phyloP scores from a whole-genome alignment of 2,888 invertebrate genomes.

The Aspidiotus rigidus region DNA sequence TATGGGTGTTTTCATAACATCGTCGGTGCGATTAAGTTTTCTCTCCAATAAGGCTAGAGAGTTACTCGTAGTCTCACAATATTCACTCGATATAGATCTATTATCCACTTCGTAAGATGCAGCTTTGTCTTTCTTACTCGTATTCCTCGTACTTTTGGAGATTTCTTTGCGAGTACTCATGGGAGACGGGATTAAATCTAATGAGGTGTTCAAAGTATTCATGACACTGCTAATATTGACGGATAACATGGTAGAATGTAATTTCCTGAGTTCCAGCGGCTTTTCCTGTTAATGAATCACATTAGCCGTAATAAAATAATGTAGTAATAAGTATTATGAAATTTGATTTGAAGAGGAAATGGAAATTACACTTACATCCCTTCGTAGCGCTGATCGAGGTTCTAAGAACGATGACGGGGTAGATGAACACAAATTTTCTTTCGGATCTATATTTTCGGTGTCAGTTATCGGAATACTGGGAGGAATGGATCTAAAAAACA shows the following conservation, averaged over 20 bases:
- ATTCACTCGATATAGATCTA: neutral
- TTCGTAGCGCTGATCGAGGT: neutral
- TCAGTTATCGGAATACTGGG: neutral
- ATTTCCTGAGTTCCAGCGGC: neutral
- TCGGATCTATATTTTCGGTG: neutral
- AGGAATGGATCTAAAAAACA: too few species aligned
- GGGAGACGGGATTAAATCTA: neutral
- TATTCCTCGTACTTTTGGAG: neutral
- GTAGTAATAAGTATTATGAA: neutral
- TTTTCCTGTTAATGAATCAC: neutral
- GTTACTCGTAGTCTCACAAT: neutral
- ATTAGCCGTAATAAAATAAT: neutral
- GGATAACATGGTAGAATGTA: neutral
- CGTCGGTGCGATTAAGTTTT: neutral
- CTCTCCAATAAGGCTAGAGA: neutral
- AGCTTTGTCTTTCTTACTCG: too few species aligned
- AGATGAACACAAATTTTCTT: neutral
- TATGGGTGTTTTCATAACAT: neutral
- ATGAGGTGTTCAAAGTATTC: neutral
- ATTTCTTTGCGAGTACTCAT: neutral
- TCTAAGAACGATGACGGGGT: neutral
- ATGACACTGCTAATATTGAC: neutral
- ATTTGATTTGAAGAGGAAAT: neutral
- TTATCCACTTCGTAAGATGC: neutral
- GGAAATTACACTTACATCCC: neutral